Percentiles rank a stretch among this genome's conserved stretches.
Conservation (phyloP, 2,797 vertebrate species). For the Meriones psammophilus region DNA sequence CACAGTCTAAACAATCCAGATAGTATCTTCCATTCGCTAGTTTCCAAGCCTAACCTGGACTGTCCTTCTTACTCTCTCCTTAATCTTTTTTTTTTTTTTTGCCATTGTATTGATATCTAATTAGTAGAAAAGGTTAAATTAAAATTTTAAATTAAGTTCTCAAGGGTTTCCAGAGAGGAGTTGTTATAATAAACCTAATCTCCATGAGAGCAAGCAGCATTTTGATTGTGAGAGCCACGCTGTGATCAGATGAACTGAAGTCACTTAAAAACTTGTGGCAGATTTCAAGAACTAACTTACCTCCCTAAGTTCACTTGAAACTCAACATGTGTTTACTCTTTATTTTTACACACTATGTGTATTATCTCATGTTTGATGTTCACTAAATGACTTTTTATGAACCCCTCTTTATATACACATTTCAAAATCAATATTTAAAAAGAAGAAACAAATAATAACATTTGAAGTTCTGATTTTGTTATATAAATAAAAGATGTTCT, state of each 20-base stretch:
- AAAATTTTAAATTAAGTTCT: neutral
- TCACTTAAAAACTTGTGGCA: neutral
- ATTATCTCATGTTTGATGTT: neutral
- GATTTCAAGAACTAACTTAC: slow-evolving; percentile 18
- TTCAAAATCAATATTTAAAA: slow-evolving; percentile 40
- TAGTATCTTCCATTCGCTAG: neutral
- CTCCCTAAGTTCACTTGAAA: slow-evolving; percentile 11
- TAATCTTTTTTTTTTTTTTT: slow-evolving; percentile 32
- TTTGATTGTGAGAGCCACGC: neutral
- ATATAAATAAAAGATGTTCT: slow-evolving; percentile 1
- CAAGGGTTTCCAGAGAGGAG: neutral
- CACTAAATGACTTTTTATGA: neutral
- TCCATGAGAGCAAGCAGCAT: neutral
- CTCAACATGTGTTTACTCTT: neutral
- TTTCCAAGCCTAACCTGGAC: neutral
- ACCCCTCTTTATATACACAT: neutral
- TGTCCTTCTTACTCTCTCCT: neutral
- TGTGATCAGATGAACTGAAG: neutral
- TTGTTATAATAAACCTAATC: neutral
- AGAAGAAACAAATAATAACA: neutral
- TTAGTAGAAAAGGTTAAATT: neutral
- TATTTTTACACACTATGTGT: neutral
- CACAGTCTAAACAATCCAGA: neutral
- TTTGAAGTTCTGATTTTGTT: neutral
- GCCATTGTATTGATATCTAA: neutral